Percentiles rank a stretch among this genome's conserved stretches.
phyloP scores from a whole-genome alignment of 2,113 vertebrate species.

The Corynorhinus townsendii region DNA sequence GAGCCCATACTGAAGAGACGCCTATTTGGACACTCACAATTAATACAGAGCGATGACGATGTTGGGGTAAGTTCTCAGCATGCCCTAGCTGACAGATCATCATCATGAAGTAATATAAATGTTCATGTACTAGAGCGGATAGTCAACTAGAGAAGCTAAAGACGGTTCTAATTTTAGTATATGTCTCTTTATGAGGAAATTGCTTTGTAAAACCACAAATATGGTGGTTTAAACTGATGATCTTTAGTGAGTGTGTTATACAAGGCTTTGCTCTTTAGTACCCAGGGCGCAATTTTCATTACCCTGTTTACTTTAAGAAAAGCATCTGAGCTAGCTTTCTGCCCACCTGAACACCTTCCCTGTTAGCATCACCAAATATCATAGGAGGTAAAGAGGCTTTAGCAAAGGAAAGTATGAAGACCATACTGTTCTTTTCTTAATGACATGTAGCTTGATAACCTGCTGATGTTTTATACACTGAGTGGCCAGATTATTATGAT shows the following conservation, averaged over 20 bases:
- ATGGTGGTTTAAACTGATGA: neutral
- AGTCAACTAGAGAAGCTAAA: neutral
- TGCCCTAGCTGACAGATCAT: neutral
- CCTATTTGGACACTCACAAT: conserved; percentile 96
- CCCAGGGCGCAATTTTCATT: neutral
- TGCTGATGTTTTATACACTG: neutral
- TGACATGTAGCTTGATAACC: neutral
- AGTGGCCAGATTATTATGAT: too few relatives aligned
- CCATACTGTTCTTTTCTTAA: neutral
- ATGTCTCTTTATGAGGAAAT: neutral
- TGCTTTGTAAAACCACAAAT: neutral
- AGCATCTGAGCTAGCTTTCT: neutral
- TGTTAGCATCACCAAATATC: conserved; percentile 2
- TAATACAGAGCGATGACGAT: conserved; percentile 96
- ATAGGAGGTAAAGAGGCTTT: neutral
- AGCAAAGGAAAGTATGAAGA: neutral
- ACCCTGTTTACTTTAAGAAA: neutral
- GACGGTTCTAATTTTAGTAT: neutral
- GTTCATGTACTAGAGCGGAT: neutral
- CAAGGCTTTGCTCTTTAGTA: neutral
- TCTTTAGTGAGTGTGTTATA: neutral
- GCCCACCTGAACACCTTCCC: neutral
- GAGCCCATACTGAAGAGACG: conserved; percentile 96
- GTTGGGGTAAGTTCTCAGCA: conserved; percentile 87
- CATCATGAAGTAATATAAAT: neutral